Evolutionary conservation across 2,888 invertebrate genomes (phyloP).

Genomic region (Gandaritis pyraliata): DNA sequence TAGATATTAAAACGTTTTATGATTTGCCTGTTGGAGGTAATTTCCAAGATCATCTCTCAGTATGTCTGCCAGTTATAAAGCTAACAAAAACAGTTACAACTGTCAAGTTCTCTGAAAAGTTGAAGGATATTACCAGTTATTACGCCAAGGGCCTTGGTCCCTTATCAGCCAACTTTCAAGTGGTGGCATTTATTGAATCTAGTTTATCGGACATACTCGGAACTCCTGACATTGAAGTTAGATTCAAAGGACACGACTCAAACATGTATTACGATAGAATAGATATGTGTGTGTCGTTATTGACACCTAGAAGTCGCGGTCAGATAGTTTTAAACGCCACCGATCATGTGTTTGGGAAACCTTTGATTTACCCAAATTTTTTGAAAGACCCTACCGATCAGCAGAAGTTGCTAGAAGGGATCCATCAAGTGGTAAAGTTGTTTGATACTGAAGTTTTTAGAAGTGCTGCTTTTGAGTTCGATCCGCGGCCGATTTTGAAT

Average conservation of each 20-base stretch:
- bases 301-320: slow-evolving; percentile 76
- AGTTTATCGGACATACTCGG: slow-evolving; percentile 68
- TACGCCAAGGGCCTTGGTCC: slow-evolving; percentile 73
- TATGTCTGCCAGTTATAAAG: slow-evolving; percentile 75
- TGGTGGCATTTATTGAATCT: slow-evolving; percentile 72
- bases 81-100: slow-evolving; percentile 67
- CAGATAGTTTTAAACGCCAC: slow-evolving; percentile 72
- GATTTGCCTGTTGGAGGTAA: slow-evolving; percentile 76
- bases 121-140: slow-evolving; percentile 74
- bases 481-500: slow-evolving; percentile 68
- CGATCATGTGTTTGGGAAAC: slow-evolving; percentile 69
- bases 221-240: slow-evolving; percentile 74
- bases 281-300: slow-evolving; percentile 71
- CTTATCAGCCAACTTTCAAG: slow-evolving; percentile 77
- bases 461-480: slow-evolving; percentile 69
- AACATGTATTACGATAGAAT: slow-evolving; percentile 79
- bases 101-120: slow-evolving; percentile 67
- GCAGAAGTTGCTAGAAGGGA: slow-evolving; percentile 72
- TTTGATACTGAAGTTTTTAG: slow-evolving; percentile 79
- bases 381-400: slow-evolving; percentile 69
- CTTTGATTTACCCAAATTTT: slow-evolving; percentile 76
- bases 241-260: slow-evolving; percentile 76
- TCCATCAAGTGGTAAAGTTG: slow-evolving; percentile 70
- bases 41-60: slow-evolving; percentile 77
- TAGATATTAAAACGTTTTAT: slow-evolving; percentile 62